Evolutionary conservation across 1,140 invertebrate genomes (phyloP).

Genomic region (Saccostrea glomerata): DNA sequence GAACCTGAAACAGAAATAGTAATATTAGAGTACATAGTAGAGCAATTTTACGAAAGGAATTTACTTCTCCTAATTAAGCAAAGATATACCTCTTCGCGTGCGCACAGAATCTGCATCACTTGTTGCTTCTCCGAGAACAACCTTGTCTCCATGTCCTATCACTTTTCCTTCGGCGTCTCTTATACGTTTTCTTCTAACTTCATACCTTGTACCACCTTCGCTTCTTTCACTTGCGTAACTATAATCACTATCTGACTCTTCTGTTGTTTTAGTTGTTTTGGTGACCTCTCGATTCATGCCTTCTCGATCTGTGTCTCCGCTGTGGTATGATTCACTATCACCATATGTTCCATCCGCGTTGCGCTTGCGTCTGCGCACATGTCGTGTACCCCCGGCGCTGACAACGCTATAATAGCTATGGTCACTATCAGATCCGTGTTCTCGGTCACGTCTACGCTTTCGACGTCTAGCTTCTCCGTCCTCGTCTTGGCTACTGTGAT

Average conservation of each 20-base stretch:
- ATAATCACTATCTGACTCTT: constrained; percentile 62
- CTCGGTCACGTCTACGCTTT: constrained; percentile 52
- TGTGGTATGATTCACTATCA: constrained; percentile 57
- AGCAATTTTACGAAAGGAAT: not conserved
- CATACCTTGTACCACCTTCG: constrained; percentile 68
- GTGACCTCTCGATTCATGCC: not conserved
- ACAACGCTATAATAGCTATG: constrained; percentile 67
- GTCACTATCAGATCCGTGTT: constrained; percentile 50
- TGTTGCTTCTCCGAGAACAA: constrained; percentile 45
- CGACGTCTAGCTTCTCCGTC: constrained; percentile 65
- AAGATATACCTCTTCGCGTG: constrained; percentile 47
- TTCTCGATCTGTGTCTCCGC: constrained; percentile 54
- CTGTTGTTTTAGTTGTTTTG: constrained; percentile 39
- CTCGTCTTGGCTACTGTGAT: constrained; percentile 70
- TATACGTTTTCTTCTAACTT: constrained; percentile 62
- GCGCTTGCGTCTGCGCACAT: constrained; percentile 59
- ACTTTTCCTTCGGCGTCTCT: constrained; percentile 71
- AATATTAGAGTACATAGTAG: not conserved
- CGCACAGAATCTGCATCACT: constrained; percentile 57
- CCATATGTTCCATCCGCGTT: constrained; percentile 61
- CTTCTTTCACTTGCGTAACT: constrained; percentile 71
- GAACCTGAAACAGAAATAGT: constrained; percentile 26
- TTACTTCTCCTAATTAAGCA: not conserved
- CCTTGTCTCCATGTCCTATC: constrained; percentile 65
- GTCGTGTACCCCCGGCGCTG: constrained; percentile 68